Evolutionary conservation across 2,888 invertebrate species (phyloP), one percentile per base, ranked within the genome.

Genomic region (Phymatocera aterrima): DNA sequence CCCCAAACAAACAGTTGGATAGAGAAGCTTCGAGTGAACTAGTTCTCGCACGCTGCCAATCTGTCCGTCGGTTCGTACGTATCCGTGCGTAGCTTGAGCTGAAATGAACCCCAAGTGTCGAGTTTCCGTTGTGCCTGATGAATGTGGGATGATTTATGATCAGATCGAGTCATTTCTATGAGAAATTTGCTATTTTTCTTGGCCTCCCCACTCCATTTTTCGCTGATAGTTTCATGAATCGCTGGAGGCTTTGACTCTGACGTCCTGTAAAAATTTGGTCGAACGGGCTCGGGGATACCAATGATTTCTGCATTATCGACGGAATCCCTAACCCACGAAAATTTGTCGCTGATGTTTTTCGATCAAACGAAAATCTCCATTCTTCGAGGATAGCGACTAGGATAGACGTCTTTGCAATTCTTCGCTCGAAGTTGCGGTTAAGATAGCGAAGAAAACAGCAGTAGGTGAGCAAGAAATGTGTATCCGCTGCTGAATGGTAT

Each of bases 1-100:
- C 83, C 81, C 83, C 86, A 87, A 87, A 86, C 85, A 86, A 86
- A 86, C 84, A 83, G 85, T 84, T 83, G 83, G 84, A 87, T 84
- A 83, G 82, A 80, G 64, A 65, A 51, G 34, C 72, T 24, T 31
- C 18, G 72, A 48, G 72, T 72, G 51, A 72, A 51, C 51, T 72
- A 72, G 72, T 72, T 72, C 51, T 51, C 48, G 72, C 72, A 72
- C 72, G 34, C 51, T 51, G 72, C 43, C 72, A 72, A 72, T 72
- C 72, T 72, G 72, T 48, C 72, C 34, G 48, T 72, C 18, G 31
- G 72, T 72, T 51, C 51, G 31, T 57, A 57, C 28, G 24, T 37
- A 61, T 72, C 48, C 72, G 72, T 72, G 72, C 72, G 72, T 72
- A 72, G 24, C 72, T 72, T 34, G 72, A 28, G 72, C 31, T 34